Evolutionary conservation across 2,113 vertebrate genomes (phyloP).

Genomic region (Nesogale talazaci): DNA sequence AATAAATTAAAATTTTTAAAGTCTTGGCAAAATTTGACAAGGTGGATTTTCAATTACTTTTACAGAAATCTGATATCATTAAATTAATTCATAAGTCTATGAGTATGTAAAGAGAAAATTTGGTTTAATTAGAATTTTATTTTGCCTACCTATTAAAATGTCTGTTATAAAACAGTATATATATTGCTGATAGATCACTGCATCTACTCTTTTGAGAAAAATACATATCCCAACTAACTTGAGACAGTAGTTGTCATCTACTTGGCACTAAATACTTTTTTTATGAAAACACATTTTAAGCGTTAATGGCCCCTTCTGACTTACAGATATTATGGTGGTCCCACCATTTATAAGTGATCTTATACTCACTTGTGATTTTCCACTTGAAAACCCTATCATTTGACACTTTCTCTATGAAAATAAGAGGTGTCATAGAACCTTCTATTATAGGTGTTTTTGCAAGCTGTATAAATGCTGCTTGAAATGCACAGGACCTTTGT

Average conservation of each 20-base stretch:
- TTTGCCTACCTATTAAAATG: neutral
- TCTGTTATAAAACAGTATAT: neutral
- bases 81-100: neutral
- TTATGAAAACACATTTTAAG: neutral
- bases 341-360: neutral
- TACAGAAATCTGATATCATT: neutral
- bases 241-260: neutral
- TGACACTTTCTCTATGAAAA: neutral
- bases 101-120: neutral
- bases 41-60: constrained; percentile 22
- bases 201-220: neutral
- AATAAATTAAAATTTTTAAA: neutral
- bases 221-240: rapidly evolving
- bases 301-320: neutral
- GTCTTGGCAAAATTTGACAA: constrained; percentile 42
- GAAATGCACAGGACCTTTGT: neutral
- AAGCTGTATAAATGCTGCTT: neutral
- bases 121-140: neutral
- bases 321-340: neutral
- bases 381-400: neutral
- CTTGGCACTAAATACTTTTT: neutral
- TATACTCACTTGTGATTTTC: neutral
- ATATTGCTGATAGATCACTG: neutral
- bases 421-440: constrained; percentile 16
- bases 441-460: neutral